Conservation (phyloP, 1,140 invertebrate genomes). For the Brachionus koreanus region DNA sequence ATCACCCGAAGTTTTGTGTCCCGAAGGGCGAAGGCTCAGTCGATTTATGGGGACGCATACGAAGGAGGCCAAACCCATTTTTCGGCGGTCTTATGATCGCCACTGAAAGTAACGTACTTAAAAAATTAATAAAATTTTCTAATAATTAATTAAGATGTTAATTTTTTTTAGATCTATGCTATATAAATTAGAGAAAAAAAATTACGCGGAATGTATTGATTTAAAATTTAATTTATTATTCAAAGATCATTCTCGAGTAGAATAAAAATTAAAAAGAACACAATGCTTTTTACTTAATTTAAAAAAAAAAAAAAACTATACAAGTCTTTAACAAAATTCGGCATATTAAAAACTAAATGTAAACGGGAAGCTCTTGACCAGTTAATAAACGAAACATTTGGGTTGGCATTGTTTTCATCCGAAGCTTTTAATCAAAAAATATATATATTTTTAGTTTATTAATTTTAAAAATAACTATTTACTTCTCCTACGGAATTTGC, state of each 20-base stretch:
- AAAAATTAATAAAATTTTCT: too few relatives aligned
- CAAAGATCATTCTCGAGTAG: conserved; percentile 3
- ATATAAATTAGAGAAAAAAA: too few relatives aligned
- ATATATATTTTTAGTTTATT: conserved; percentile 64
- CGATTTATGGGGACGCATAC: too few relatives aligned
- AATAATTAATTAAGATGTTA: too few relatives aligned
- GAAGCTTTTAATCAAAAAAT: conserved; percentile 62
- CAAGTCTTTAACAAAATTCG: not conserved
- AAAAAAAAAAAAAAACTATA: not conserved
- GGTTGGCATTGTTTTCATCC: conserved; percentile 99
- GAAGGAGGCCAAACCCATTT: too few relatives aligned
- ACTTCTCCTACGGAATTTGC: conserved; percentile 88
- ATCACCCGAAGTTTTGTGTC: too few relatives aligned
- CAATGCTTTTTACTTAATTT: conserved; percentile 2
- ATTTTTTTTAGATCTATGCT: too few relatives aligned
- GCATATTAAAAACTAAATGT: conserved; percentile 65
- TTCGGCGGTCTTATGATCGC: too few relatives aligned
- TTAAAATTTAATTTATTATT: not conserved
- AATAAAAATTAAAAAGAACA: not conserved
- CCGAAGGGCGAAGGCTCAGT: too few relatives aligned
- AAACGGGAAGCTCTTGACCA: conserved; percentile 96
- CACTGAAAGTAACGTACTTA: too few relatives aligned
- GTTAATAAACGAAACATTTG: conserved; percentile 98
- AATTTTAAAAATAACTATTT: not conserved
- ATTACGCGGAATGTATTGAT: too few relatives aligned